phyloP scores from a whole-genome alignment of 2,797 vertebrate genomes.

The Kryptopterus vitreolus region DNA sequence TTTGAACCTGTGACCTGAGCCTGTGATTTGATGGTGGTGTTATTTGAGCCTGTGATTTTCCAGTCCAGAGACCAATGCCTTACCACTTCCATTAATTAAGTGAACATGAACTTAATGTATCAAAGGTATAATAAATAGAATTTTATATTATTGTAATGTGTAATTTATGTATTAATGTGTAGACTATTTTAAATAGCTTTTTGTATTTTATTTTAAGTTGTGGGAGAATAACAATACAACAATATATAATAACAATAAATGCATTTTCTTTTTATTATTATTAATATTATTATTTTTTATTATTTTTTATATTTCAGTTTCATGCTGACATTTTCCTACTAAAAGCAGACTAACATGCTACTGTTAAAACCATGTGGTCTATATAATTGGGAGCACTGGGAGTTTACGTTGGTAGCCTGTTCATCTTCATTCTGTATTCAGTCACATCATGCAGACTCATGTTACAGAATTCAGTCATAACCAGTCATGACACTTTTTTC shows the following conservation, averaged over 20 bases:
- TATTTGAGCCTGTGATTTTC: too few relatives aligned
- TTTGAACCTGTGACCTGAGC: too few relatives aligned
- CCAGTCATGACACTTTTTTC: slow-evolving; percentile 87
- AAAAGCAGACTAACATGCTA: not conserved
- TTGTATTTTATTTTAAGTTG: too few relatives aligned
- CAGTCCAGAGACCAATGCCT: too few relatives aligned
- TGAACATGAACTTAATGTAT: not conserved
- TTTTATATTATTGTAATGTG: too few relatives aligned
- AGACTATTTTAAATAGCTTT: not conserved
- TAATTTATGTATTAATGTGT: not conserved
- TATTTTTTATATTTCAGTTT: not conserved
- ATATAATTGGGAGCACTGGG: not conserved
- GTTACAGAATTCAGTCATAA: slow-evolving; percentile 81
- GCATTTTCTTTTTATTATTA: too few relatives aligned
- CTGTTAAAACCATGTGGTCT: not conserved
- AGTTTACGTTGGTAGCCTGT: not conserved
- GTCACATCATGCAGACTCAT: slow-evolving; percentile 88
- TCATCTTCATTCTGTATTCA: slow-evolving; percentile 66
- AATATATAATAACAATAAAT: too few relatives aligned
- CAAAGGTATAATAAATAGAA: not conserved
- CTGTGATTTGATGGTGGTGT: too few relatives aligned
- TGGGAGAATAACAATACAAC: too few relatives aligned
- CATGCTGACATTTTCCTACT: not conserved
- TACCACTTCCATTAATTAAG: too few relatives aligned
- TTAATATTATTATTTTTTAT: too few relatives aligned